phyloP scores from a whole-genome alignment of 2,888 invertebrate genomes.

The Biston stratarius region DNA sequence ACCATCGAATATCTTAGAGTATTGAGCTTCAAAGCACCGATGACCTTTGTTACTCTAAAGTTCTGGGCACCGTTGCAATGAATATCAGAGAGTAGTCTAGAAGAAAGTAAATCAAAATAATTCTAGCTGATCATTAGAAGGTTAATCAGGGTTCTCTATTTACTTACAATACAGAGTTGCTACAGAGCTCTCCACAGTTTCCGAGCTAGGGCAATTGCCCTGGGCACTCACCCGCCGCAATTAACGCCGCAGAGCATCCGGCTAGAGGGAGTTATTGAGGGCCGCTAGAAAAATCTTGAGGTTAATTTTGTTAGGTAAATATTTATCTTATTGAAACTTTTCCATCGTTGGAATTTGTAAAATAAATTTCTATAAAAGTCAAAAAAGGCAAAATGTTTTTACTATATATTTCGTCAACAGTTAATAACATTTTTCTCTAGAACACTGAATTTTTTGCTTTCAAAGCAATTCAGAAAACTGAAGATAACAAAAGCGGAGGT shows the following conservation, averaged over 20 bases:
- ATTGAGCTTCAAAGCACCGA: too few relatives aligned
- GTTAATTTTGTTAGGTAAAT: conserved; percentile 13
- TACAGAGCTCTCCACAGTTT: conserved; percentile 13
- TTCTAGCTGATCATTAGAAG: conserved; percentile 17
- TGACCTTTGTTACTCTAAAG: too few relatives aligned
- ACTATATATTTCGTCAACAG: too few relatives aligned
- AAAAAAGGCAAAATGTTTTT: not conserved
- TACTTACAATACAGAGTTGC: conserved; percentile 21
- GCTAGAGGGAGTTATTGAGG: conserved; percentile 20
- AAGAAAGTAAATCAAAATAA: not conserved
- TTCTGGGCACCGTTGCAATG: too few relatives aligned
- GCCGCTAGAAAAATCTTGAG: conserved; percentile 13
- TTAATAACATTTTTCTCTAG: too few relatives aligned
- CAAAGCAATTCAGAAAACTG: too few relatives aligned
- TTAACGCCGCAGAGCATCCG: conserved; percentile 60
- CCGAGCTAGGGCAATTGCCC: conserved; percentile 35
- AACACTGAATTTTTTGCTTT: too few relatives aligned
- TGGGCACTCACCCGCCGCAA: conserved; percentile 53
- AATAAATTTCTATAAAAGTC: not conserved
- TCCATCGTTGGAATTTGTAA: not conserved
- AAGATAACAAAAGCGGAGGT: too few relatives aligned
- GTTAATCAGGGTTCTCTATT: conserved; percentile 40
- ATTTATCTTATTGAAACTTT: conserved; percentile 11
- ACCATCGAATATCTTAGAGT: too few relatives aligned
- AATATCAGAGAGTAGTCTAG: too few relatives aligned